Evolutionary conservation across 2,113 vertebrate species (phyloP).

Genomic region (Apaloderma vittatum): DNA sequence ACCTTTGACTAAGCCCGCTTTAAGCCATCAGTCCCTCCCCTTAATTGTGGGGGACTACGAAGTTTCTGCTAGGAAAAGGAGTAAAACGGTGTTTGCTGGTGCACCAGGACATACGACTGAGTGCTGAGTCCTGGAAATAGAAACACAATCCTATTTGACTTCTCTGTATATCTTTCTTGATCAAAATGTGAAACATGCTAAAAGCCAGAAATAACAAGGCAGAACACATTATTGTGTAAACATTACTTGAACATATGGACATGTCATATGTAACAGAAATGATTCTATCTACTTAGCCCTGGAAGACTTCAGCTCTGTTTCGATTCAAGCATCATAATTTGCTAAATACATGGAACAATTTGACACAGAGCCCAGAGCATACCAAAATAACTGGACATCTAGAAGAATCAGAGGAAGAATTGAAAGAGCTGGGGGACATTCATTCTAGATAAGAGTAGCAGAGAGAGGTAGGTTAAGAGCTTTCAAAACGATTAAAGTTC

Average conservation of each 20-base stretch:
- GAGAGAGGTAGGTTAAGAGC: neutral
- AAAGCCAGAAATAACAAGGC: neutral
- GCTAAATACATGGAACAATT: neutral
- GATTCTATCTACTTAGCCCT: neutral
- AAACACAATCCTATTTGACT: neutral
- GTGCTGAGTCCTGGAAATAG: neutral
- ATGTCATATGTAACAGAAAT: rapidly evolving
- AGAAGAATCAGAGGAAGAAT: neutral
- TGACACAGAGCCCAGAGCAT: neutral
- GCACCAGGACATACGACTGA: neutral
- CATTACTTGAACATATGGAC: neutral
- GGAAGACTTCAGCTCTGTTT: neutral
- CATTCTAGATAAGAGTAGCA: neutral
- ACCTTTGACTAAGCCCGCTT: neutral
- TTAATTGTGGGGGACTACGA: neutral
- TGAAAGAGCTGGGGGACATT: neutral
- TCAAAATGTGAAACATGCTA: neutral
- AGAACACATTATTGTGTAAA: neutral
- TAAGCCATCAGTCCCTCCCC: neutral
- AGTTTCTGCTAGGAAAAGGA: neutral
- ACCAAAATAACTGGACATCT: neutral
- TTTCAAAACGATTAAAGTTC: neutral
- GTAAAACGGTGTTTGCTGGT: neutral
- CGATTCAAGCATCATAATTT: neutral
- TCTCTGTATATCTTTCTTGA: neutral